These are phyloP conservation scores for Patella caerulea DNA, from an alignment of 2,888 invertebrate genomes.

Conservation along the genomic window DNA sequence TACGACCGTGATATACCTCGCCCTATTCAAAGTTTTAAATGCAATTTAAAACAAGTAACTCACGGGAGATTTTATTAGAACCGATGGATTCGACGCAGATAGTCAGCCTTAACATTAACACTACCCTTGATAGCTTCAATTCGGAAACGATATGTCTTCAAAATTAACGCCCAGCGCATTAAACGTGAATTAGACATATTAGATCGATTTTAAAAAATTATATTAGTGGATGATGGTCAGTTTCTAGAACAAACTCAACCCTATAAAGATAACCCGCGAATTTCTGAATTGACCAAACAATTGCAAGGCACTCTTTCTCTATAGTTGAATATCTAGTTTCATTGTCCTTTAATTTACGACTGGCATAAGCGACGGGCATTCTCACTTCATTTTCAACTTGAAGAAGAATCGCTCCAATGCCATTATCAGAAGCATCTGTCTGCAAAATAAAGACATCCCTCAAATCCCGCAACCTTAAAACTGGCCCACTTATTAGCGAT, in stretches of 20 bases:
- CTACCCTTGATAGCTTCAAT: conserved; percentile 1
- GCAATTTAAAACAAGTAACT: too few relatives aligned
- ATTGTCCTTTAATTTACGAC: not conserved
- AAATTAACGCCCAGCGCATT: not conserved
- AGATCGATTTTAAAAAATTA: not conserved
- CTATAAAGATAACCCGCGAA: not conserved
- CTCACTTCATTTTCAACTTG: too few relatives aligned
- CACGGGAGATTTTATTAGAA: too few relatives aligned
- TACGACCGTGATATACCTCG: too few relatives aligned
- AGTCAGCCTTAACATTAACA: not conserved
- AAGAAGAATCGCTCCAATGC: too few relatives aligned
- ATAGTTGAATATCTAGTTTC: not conserved
- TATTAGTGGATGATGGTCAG: too few relatives aligned
- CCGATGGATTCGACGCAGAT: not conserved
- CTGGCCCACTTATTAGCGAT: too few relatives aligned
- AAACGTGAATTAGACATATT: not conserved
- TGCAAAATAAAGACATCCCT: too few relatives aligned
- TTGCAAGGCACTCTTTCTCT: conserved; percentile 1
- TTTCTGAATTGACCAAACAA: not conserved
- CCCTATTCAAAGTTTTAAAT: too few relatives aligned
- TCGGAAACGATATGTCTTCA: conserved; percentile 4
- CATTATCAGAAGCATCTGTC: too few relatives aligned
- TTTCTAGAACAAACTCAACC: not conserved
- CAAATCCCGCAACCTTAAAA: too few relatives aligned
- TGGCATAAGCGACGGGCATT: not conserved